Evolutionary conservation across 2,797 vertebrate species (phyloP).

Genomic region (Melanotaenia boesemani): DNA sequence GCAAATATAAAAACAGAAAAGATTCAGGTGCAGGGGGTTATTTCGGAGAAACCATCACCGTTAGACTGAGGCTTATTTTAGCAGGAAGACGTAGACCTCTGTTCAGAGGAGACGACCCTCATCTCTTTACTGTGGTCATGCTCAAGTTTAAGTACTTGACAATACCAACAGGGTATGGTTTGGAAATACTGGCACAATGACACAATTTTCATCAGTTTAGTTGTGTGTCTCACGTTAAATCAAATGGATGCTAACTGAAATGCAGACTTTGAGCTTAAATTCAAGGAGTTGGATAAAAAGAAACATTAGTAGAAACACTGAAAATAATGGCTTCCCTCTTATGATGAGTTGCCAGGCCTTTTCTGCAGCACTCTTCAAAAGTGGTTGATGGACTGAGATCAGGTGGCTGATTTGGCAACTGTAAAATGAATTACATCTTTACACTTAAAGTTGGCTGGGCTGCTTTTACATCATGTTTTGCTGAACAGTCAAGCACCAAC

Average conservation of each 20-base stretch:
- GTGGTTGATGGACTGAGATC: no score
- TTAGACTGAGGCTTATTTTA: slow-evolving; percentile 7
- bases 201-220: not conserved
- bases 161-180: not conserved
- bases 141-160: slow-evolving; percentile 7
- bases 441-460: no score
- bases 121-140: slow-evolving; percentile 15
- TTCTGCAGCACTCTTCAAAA: no score
- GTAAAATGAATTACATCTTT: no score
- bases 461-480: no score
- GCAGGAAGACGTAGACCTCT: not conserved
- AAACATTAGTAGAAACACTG: no score
- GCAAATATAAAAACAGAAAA: slow-evolving; percentile 5
- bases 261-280: not conserved
- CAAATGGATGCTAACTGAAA: not conserved
- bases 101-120: not conserved
- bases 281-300: not conserved
- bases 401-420: no score
- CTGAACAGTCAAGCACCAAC: no score
- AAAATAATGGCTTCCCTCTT: not conserved
- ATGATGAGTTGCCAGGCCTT: not conserved
- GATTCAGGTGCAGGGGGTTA: not conserved
- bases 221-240: not conserved
- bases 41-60: slow-evolving; percentile 43
- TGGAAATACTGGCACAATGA: not conserved